Conservation (phyloP, 2,113 vertebrate species). For the Oxyura jamaicensis region DNA sequence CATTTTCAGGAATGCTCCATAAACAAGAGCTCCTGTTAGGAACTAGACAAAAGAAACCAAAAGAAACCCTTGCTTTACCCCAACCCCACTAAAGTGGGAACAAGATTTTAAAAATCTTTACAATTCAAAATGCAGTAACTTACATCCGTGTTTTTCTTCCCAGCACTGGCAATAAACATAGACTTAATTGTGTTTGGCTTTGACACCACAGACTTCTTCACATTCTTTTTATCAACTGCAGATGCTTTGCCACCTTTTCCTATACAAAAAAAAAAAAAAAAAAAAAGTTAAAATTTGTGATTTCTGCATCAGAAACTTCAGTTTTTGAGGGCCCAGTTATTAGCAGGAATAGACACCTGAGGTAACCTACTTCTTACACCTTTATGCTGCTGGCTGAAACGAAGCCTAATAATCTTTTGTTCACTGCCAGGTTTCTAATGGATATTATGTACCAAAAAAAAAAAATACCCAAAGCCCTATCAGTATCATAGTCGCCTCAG, state of each 20-base stretch:
- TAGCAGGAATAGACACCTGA: neutral
- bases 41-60: neutral
- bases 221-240: conserved; percentile 73
- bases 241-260: conserved; percentile 79
- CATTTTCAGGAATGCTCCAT: neutral
- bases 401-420: neutral
- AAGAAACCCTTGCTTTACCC: neutral
- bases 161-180: conserved; percentile 93
- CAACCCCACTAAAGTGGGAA: neutral
- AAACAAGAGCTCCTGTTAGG: neutral
- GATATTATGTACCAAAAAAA: neutral
- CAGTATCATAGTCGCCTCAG: neutral
- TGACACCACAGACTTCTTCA: conserved; percentile 83
- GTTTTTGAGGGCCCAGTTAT: neutral
- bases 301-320: neutral
- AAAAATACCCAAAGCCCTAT: neutral
- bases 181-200: conserved; percentile 95
- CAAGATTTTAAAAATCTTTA: neutral
- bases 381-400: neutral
- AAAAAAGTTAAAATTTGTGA: neutral
- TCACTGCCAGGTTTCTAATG: neutral
- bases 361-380: neutral
- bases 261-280: conserved; percentile 53
- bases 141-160: conserved; percentile 87
- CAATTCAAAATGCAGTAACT: conserved; percentile 43